phyloP scores from a whole-genome alignment of 23 tunicate genomes.

The Halocynthia roretzi region DNA sequence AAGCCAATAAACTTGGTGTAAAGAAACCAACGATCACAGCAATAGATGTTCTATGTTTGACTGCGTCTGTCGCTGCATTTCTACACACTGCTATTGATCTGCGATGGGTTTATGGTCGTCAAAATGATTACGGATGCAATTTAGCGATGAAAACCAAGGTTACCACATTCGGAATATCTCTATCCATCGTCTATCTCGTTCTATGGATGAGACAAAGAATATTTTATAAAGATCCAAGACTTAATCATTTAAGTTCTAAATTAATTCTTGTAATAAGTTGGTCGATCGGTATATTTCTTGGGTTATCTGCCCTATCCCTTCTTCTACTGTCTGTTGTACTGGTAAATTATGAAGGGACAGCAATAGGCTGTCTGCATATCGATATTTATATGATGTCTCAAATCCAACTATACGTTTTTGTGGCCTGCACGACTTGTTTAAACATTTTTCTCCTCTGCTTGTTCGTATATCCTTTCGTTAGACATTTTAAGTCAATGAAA shows the following conservation, averaged over 20 bases:
- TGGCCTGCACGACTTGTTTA: slow-evolving; percentile 15
- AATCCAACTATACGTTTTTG: not conserved
- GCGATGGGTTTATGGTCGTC: slow-evolving; percentile 1
- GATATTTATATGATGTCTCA: not conserved
- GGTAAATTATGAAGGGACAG: not conserved
- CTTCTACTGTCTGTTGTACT: slow-evolving; percentile 4
- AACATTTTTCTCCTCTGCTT: slow-evolving; percentile 6
- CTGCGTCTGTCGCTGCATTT: not conserved
- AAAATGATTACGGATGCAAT: slow-evolving; percentile 15
- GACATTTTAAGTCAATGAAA: not conserved
- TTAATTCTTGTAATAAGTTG: slow-evolving; percentile 37
- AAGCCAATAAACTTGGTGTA: too few relatives aligned
- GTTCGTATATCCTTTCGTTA: slow-evolving; percentile 18
- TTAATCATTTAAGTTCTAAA: slow-evolving; percentile 31
- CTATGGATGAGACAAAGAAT: slow-evolving; percentile 72
- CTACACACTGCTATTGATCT: slow-evolving; percentile 1
- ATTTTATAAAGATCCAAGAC: slow-evolving; percentile 38
- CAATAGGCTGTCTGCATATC: not conserved
- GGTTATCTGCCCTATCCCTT: not conserved
- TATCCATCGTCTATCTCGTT: slow-evolving; percentile 31
- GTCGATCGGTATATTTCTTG: slow-evolving; percentile 40
- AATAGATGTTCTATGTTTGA: too few relatives aligned
- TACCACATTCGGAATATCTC: not conserved
- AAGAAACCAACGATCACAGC: too few relatives aligned
- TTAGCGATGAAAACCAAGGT: slow-evolving; percentile 3